Conservation (phyloP, 2,113 vertebrate species). For the Notarius lentiginosus region DNA sequence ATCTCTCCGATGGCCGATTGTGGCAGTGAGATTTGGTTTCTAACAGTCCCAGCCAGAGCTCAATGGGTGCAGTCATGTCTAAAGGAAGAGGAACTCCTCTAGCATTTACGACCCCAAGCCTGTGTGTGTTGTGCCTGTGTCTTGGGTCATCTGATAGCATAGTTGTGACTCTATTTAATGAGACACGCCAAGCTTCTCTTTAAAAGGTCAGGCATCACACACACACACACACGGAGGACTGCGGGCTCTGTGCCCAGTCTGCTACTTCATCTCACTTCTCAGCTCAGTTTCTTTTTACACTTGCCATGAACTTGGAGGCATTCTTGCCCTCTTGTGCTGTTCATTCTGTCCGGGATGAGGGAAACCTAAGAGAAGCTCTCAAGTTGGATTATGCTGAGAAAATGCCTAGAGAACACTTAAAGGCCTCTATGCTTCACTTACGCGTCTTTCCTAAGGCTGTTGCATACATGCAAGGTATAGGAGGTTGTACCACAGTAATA, state of each 20-base stretch:
- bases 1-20: conserved; percentile 69
- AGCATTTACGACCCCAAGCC: conserved; percentile 67
- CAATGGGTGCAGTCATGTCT: conserved; percentile 76
- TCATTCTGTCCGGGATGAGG: conserved; percentile 16
- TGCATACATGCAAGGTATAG: neutral
- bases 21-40: conserved; percentile 74
- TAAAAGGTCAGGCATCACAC: conserved; percentile 79
- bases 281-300: conserved; percentile 57
- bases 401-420: conserved; percentile 24
- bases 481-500: neutral
- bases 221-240: conserved; percentile 52
- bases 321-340: conserved; percentile 34
- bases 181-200: conserved; percentile 72
- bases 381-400: conserved; percentile 39
- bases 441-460: neutral
- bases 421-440: neutral
- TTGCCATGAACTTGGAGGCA: conserved; percentile 39
- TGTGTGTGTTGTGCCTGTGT: conserved; percentile 62
- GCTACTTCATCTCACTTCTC: conserved; percentile 64
- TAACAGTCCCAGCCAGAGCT: conserved; percentile 66
- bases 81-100: conserved; percentile 71
- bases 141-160: conserved; percentile 78
- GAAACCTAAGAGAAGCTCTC: conserved; percentile 36
- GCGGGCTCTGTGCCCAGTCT: conserved; percentile 64
- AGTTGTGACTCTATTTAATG: conserved; percentile 76